Percentiles rank a stretch among this genome's conserved stretches.
Conservation (phyloP, 2,888 invertebrate genomes). For the Hydroisotoma schaefferi region DNA sequence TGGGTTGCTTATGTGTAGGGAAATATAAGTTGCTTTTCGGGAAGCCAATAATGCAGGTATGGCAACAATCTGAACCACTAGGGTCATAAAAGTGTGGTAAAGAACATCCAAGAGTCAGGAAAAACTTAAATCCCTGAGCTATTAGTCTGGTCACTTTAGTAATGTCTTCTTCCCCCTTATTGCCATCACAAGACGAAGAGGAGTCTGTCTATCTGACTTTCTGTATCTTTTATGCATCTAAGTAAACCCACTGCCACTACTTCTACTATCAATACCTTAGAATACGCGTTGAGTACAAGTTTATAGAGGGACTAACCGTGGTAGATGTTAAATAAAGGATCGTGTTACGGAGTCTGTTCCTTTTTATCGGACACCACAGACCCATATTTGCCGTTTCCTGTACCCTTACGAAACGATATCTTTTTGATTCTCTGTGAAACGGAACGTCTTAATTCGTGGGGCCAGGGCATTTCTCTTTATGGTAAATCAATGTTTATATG, state of each 20-base stretch:
- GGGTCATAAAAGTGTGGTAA: conserved; percentile 43
- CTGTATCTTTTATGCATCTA: no score
- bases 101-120: conserved; percentile 23
- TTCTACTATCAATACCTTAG: no score
- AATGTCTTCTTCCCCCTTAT: conserved; percentile 40
- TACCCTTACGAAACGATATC: conserved; percentile 31
- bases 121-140: conserved; percentile 49
- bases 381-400: conserved; percentile 47
- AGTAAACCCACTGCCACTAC: no score
- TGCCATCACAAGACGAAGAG: conserved; percentile 17
- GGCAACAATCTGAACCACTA: conserved; percentile 36
- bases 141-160: conserved; percentile 49
- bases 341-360: conserved; percentile 7
- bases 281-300: no score
- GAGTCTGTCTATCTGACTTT: conserved; percentile 6
- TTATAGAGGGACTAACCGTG: no score
- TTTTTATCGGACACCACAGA: conserved; percentile 49
- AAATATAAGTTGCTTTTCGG: no score
- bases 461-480: conserved; percentile 47
- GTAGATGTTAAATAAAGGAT: no score
- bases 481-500: conserved; percentile 49
- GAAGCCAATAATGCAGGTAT: conserved; percentile 42
- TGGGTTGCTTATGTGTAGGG: no score
- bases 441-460: conserved; percentile 35
- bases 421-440: conserved; percentile 36